Evolutionary conservation across 2,797 vertebrate genomes (phyloP), one percentile per base, ranked within the genome.

Genomic region (Sebastes baramenuke): DNA sequence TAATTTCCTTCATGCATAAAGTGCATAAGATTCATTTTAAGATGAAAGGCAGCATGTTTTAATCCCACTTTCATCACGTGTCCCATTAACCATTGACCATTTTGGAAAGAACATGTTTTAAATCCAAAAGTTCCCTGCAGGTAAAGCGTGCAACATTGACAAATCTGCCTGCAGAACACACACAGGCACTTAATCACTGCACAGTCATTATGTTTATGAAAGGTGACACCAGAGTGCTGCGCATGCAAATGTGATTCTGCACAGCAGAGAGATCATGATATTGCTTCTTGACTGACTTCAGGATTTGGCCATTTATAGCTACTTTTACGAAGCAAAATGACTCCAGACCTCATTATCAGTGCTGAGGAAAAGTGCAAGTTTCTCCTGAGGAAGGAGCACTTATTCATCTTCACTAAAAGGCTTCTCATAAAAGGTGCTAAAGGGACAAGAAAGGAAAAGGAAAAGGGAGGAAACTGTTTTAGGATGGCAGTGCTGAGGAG

Each of bases 41-140:
- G 27, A 81, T 54, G 60, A 72, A 69, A 76, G 61, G 13, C 60
- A 59, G n/a, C 34, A 25, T 16, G 36, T 76, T 83, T 78, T 80
- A 83, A 84, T 82, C 73, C 82, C n/a, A 7, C 80, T 61, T 67
- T 71, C 65, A 65, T 74, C 77, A 75, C 24, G 8, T 34, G 62
- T 75, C 72, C 67, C 52, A 76, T 72, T 87, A 79, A 87, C 77
- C 75, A 8, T 9, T 38, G 61, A 81, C 69, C n/a, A 55, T 70
- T 49, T 58, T 55, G 10, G 6, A 81, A 46, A 46, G n/a, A 86
- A 71, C 60, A 56, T 38, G 46, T 70, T 77, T 77, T n/a, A 75
- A 88, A 89, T 77, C 66, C 72, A 46, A 75, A 64, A 82, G 42
- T 4, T 66, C 22, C 68, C 72, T 49, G 78, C 72, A 83, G 80